Conservation (phyloP, 2,888 invertebrate genomes). For the Marasmarcha lunaedactyla region DNA sequence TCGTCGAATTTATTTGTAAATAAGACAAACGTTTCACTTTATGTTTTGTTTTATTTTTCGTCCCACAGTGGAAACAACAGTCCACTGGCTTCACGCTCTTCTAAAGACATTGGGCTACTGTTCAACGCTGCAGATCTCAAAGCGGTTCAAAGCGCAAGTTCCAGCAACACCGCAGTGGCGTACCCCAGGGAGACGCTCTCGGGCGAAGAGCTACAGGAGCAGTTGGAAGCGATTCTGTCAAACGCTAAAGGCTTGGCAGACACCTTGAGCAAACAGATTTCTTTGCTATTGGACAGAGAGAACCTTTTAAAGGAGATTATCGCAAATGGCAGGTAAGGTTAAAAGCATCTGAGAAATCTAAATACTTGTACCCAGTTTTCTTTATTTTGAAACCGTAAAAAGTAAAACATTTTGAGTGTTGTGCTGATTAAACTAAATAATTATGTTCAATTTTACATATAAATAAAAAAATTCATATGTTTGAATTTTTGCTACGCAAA, state of each 20-base stretch:
- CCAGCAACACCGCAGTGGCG: background rate
- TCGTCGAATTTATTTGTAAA: no score
- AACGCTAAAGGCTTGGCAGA: slow-evolving; percentile 32
- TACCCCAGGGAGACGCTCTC: background rate
- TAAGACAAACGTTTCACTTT: no score
- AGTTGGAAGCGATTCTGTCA: slow-evolving; percentile 29
- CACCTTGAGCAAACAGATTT: slow-evolving; percentile 33
- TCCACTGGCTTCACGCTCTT: no score
- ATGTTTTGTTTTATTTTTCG: no score
- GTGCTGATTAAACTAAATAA: no score
- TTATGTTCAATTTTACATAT: no score
- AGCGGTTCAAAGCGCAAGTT: background rate
- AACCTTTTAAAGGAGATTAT: slow-evolving; percentile 39
- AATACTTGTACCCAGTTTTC: no score
- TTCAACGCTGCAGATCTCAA: background rate
- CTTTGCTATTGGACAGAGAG: slow-evolving; percentile 26
- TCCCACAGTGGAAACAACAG: no score
- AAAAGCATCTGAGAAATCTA: background rate
- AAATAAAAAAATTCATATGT: no score
- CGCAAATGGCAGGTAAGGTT: slow-evolving; percentile 39
- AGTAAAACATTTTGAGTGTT: no score
- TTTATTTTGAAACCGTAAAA: no score
- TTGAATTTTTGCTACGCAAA: no score
- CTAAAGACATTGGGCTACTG: background rate
- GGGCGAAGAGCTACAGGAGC: slow-evolving; percentile 21